A percentile compares a stretch with the other conserved stretches of the same genome.
Evolutionary conservation across 2,888 invertebrate species (phyloP).

Genomic region (Eurois occulta): DNA sequence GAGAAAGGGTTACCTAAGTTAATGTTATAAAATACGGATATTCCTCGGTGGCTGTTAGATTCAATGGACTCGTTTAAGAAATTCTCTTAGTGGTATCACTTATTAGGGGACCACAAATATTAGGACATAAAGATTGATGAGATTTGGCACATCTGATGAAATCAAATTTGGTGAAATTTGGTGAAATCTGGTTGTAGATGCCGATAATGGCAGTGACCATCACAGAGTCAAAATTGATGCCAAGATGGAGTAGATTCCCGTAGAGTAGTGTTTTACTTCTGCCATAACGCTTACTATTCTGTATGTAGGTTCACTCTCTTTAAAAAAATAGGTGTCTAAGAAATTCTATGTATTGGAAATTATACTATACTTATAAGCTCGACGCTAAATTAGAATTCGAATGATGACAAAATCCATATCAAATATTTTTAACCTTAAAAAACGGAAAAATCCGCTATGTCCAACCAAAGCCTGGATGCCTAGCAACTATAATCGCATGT

Average conservation of each 20-base stretch:
- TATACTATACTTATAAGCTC: no score
- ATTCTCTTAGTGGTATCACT: neutral
- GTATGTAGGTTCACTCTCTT: neutral
- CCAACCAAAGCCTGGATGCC: neutral
- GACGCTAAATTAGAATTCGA: neutral
- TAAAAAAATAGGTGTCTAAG: no score
- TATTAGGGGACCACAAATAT: neutral
- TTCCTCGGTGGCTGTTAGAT: neutral
- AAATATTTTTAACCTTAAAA: neutral
- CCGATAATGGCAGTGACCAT: neutral
- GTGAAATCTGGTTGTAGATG: neutral
- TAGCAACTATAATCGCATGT: constrained; percentile 40
- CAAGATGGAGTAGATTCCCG: neutral
- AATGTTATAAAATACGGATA: neutral
- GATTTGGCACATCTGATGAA: no score
- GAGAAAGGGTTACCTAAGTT: neutral
- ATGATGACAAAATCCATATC: neutral
- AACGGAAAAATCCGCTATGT: neutral
- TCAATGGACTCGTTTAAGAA: neutral
- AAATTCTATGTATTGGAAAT: neutral
- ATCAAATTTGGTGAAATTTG: no score
- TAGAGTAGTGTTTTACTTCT: neutral
- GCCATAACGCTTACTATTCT: neutral
- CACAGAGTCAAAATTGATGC: neutral
- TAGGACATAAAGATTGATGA: neutral